Conservation (phyloP, 2,113 vertebrate species). For the Cyprinodon brontotheroides region DNA sequence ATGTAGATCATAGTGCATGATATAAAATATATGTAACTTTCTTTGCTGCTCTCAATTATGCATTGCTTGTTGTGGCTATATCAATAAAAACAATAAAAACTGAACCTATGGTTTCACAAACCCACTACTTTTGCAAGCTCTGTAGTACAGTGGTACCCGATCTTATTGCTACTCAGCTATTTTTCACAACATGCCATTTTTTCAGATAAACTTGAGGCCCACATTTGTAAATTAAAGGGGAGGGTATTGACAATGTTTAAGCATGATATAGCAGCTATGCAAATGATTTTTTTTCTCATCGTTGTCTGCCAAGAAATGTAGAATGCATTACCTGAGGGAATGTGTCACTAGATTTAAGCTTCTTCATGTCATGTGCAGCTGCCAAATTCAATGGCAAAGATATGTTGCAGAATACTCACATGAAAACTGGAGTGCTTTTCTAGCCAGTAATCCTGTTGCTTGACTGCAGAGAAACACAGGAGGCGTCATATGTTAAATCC, state of each 20-base stretch:
- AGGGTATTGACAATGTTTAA: conserved; percentile 68
- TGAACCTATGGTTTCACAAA: no score
- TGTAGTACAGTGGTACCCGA: conserved; percentile 3
- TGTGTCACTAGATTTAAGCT: conserved; percentile 35
- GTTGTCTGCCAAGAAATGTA: conserved; percentile 48
- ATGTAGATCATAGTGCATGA: no score
- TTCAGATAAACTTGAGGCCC: conserved; percentile 69
- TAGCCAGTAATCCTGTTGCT: conserved; percentile 63
- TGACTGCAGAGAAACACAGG: conserved; percentile 60
- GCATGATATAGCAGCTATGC: conserved; percentile 65
- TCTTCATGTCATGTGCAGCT: conserved; percentile 29
- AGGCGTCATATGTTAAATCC: conserved; percentile 62
- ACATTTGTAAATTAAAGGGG: conserved; percentile 76
- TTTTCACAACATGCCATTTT: conserved; percentile 37
- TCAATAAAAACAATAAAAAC: no score
- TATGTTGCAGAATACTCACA: conserved; percentile 24
- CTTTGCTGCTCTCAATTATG: no score
- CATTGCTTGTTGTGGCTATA: no score
- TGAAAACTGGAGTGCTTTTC: conserved; percentile 40
- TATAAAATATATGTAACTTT: no score
- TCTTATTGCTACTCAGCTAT: conserved; percentile 28
- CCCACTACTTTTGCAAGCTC: neutral
- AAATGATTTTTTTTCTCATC: conserved; percentile 67
- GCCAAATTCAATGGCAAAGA: conserved; percentile 14
- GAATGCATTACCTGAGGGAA: conserved; percentile 46